Base-by-base conservation (phyloP, 2,797 vertebrate genomes). In the Phoebastria nigripes region DNA sequence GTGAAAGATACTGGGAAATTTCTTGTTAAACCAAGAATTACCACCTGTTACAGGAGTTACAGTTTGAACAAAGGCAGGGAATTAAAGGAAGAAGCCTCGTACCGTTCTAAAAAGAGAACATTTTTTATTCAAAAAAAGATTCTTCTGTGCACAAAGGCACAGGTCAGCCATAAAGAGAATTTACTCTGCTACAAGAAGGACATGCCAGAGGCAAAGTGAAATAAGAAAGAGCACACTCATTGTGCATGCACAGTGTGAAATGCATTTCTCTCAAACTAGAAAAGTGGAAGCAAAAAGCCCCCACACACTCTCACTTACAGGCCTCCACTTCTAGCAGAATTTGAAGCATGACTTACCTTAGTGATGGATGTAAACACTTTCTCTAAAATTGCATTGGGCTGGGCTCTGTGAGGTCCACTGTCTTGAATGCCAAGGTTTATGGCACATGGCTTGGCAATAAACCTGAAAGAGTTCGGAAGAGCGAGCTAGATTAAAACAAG, bases 381-480 rank as follows among this genome's bases (percentile, higher is more conserved):
- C 98, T 99, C 99, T 97, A 99, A 98, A 97, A 99, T 98, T 82
- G 98, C 98, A 90, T 99, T 99, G 96, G 98, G 97, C 91, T 99
- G 98, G 84, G 98, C 98, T 98, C 93, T 97, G 80, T 98, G 98
- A 96, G 98, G 98, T 95, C 97, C 98, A 93, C 97, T 98, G 41
- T 98, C 98, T 88, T 99, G 98, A 94, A 99, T 99, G 97, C 98
- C 98, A 97, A 99, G 97, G 97, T 97, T 98, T 95, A 98, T 98
- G 97, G 99, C 99, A 98, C 98, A 99, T 59, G 99, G 99, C 94
- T 98, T 99, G 97, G 99, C 99, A 97, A 99, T 98, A 96, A 99
- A 99, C 97, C 99, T 99, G 98, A 29, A 97, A 97, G 51, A 95
- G 87, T 67, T 29, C 13, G n/a, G 9, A 84, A 94, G 35, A 79